Percentiles rank a stretch among this genome's conserved stretches.
phyloP scores from a whole-genome alignment of 1,140 invertebrate genomes.

The Papilio xuthus region DNA sequence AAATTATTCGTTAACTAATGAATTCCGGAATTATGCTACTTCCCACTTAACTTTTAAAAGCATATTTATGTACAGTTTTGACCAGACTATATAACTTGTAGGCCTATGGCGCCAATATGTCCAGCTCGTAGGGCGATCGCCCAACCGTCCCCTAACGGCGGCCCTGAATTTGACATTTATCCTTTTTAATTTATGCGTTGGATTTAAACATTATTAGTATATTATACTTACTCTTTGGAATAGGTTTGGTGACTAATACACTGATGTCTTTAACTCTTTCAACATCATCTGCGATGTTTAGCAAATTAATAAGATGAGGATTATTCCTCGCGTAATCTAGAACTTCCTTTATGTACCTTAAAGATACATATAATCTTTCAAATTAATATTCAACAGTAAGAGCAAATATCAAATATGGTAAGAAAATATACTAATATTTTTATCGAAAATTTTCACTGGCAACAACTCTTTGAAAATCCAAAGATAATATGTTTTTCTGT shows the following conservation, averaged over 20 bases:
- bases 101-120: too few relatives aligned
- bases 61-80: too few relatives aligned
- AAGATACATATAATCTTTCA: background rate
- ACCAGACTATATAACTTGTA: too few relatives aligned
- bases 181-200: background rate
- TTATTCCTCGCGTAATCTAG: slow-evolving; percentile 82
- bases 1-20: too few relatives aligned
- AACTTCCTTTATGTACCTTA: slow-evolving; percentile 81
- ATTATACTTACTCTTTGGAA: slow-evolving; percentile 59
- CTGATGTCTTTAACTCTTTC: slow-evolving; percentile 70
- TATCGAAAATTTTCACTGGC: too few relatives aligned
- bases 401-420: background rate
- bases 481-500: background rate
- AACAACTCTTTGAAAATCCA: too few relatives aligned
- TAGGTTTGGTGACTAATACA: slow-evolving; percentile 50
- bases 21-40: too few relatives aligned
- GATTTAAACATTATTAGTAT: too few relatives aligned
- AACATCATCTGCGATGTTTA: slow-evolving; percentile 82
- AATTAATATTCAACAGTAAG: background rate
- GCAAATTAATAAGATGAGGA: slow-evolving; percentile 83
- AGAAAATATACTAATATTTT: too few relatives aligned
- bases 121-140: too few relatives aligned
- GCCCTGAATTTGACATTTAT: background rate
- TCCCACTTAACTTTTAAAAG: too few relatives aligned
- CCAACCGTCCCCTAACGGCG: too few relatives aligned